Percentiles rank a stretch among this genome's conserved stretches.
Evolutionary conservation across 2,888 invertebrate species (phyloP).

Genomic region (Allacma fusca): DNA sequence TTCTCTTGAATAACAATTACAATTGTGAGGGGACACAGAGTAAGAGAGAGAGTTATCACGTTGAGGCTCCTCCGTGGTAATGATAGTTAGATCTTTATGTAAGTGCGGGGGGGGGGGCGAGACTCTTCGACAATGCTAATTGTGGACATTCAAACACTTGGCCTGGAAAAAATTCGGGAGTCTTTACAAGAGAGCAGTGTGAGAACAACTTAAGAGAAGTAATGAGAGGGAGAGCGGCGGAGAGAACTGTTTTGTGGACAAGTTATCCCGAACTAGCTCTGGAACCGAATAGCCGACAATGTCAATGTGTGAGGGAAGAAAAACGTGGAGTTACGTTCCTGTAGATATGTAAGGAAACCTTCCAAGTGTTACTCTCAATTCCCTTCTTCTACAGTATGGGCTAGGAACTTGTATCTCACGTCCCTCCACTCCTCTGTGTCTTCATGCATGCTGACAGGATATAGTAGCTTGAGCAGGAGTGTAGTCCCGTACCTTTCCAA

Average conservation of each 20-base stretch:
- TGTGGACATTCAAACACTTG: too few species aligned
- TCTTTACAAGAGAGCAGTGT: background rate
- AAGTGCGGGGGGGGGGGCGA: too few species aligned
- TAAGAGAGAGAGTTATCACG: too few species aligned
- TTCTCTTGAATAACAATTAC: background rate
- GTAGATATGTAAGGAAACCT: background rate
- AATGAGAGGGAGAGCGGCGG: background rate
- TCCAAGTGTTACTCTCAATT: background rate
- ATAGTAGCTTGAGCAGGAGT: too few species aligned
- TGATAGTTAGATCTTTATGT: too few species aligned
- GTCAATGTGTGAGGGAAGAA: conserved; percentile 11
- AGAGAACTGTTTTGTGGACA: background rate
- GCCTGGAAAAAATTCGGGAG: too few species aligned
- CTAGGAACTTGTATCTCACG: too few species aligned
- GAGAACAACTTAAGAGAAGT: background rate
- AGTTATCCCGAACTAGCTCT: conserved; percentile 1
- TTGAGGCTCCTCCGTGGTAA: too few species aligned
- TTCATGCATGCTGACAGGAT: too few species aligned
- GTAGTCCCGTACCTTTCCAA: conserved; percentile 17
- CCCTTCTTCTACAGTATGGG: background rate
- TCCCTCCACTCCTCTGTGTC: background rate
- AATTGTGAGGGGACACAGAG: too few species aligned
- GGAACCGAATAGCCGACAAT: conserved; percentile 28
- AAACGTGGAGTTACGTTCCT: conserved; percentile 25
- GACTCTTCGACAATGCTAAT: too few species aligned